Base-by-base conservation (phyloP, 2,888 invertebrate species). In the Drosophila greeni region DNA sequence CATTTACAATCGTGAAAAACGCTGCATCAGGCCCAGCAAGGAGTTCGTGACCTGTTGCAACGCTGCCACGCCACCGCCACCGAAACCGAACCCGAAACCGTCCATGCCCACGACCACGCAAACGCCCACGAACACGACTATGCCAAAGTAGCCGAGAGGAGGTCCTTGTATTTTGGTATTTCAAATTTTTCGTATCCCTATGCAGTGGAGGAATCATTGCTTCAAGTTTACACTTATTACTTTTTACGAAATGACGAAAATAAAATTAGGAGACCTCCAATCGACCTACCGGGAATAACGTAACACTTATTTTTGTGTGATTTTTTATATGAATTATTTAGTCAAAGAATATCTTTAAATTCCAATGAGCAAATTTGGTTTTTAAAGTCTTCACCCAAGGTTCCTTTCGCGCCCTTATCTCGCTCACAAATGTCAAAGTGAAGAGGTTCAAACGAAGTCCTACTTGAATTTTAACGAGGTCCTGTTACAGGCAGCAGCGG, bases 1-100 rank as follows among this genome's bases (percentile, higher is more conserved):
- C 3, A 71, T 86, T 34, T 89, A 88, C 37, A 86, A 88, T 70
- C 85, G 85, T 29, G 73, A 84, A 14, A 73, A 60, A 3, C 85
- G 86, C 39, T 84, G 83, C 40, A 64, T 88, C 1, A 73, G 77
- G 4, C 88, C 88, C 5, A 88, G 88, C 77, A 74, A 78, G 5
- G 73, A 87, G 11, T 87, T 75, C 60, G 65, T 79, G 9, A 31
- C 45, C 20, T 45, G 45, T 14, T 45, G 45, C 45, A 45, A 8
- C 14, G 8, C 18, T 5, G 45, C 18, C 18, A 45, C 45, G 8
- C 45, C 45, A 18, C 45, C 45, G n/a, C n/a, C n/a, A n/a, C n/a
- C n/a, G n/a, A n/a, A n/a, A n/a, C n/a, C n/a, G n/a, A n/a, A n/a
- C n/a, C n/a, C n/a, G n/a, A n/a, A n/a, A n/a, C n/a, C n/a, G n/a